Evolutionary conservation across 2,113 vertebrate genomes (phyloP), one percentile per base, ranked within the genome.

Genomic region (Melanerpes aurifrons): DNA sequence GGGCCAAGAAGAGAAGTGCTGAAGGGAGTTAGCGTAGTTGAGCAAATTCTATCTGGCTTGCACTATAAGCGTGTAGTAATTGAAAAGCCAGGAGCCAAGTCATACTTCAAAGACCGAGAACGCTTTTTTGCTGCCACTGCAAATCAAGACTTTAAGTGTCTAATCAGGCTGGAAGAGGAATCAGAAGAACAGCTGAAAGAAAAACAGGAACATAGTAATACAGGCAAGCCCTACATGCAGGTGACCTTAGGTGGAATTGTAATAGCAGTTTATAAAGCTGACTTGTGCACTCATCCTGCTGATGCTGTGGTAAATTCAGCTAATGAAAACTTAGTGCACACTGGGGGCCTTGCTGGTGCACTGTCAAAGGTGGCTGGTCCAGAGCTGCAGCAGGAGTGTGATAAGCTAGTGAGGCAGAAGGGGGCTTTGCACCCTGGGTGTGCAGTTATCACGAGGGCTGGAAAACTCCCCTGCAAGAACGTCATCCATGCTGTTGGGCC

Each of bases 401-500:
- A 98, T 9, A 78, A 86, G 56, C 56, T 98, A 56, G 93, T 98
- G n/a, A 81, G 11, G 31, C 57, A 0, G 2, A 31, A 11, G 0
- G 97, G 97, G 28, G 10, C 2, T 0, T 26, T 99, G 8, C 92
- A 68, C 7, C 79, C 96, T 0, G 98, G 98, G 3, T 31, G 70
- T 0, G 97, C 92, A 0, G 78, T 97, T n/a, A 88, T 98, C 47
- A 98, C 98, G 0, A 10, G 71, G 2, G 97, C 98, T 2, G 96
- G 98, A 6, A 95, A 32, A 0, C 98, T 99, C 6, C 95, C 83
- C 4, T 99, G 98, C 92, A 97, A 91, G 71, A 96, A 96, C 0
- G 69, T 99, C 26, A 98, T 99, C 58, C 98, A 99, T 7, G 98
- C 97, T 4, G 97, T 99, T 7, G 98, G 94, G 56, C 98, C 98